Percentiles rank a stretch among this genome's conserved stretches.
phyloP scores from a whole-genome alignment of 2,797 vertebrate species.

The Nyctibius grandis region DNA sequence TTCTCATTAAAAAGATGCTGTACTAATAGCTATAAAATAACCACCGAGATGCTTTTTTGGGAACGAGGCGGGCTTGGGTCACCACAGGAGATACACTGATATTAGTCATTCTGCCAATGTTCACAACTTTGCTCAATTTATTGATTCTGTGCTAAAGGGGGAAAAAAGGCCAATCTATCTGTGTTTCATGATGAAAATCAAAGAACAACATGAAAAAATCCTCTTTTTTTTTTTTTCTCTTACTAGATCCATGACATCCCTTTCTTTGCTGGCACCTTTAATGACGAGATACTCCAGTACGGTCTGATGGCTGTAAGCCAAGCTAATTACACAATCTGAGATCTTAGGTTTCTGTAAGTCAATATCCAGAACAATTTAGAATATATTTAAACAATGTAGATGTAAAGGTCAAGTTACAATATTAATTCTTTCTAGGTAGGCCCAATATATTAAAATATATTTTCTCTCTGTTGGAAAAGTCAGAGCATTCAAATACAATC shows the following conservation, averaged over 20 bases:
- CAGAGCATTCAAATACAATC: background rate
- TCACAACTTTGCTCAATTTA: conserved; percentile 50
- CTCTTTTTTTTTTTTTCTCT: background rate
- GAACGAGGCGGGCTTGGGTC: background rate
- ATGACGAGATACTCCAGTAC: background rate
- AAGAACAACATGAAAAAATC: background rate
- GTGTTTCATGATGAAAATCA: conserved; percentile 58
- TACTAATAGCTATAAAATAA: background rate
- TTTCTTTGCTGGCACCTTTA: conserved; percentile 46
- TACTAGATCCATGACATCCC: background rate
- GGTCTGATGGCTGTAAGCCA: conserved; percentile 8
- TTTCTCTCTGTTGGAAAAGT: background rate
- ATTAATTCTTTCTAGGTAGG: background rate
- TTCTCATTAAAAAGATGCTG: background rate
- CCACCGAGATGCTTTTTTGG: background rate
- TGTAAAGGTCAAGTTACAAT: conserved; percentile 40
- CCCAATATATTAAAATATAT: background rate
- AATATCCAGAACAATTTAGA: conserved; percentile 51
- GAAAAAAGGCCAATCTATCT: conserved; percentile 3
- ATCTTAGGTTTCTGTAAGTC: conserved; percentile 40
- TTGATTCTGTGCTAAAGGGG: conserved; percentile 39
- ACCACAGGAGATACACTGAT: background rate
- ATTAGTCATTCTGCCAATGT: conserved; percentile 35
- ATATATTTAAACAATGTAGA: conserved; percentile 51
- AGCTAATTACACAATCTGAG: conserved; percentile 54